Conservation (phyloP, 1,140 invertebrate genomes). For the Nylanderia fulva region DNA sequence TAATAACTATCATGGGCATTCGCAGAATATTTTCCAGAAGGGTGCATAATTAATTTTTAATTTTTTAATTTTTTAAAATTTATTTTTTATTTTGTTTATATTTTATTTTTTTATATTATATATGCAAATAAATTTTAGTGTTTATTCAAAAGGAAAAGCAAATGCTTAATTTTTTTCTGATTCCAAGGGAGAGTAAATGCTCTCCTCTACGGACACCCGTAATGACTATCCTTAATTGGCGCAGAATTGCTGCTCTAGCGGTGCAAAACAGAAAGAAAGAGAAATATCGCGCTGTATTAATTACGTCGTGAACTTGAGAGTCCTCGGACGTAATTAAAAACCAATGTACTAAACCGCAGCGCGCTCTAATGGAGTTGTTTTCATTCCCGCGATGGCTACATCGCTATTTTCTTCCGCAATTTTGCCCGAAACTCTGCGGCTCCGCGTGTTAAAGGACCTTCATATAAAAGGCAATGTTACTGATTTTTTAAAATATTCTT, state of each 20-base stretch:
- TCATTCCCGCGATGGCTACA: neutral
- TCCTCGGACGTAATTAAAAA: slow-evolving; percentile 46
- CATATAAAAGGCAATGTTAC: neutral
- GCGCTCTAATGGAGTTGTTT: slow-evolving; percentile 31
- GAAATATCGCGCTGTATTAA: neutral
- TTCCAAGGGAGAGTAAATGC: too few species aligned
- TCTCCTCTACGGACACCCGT: too few species aligned
- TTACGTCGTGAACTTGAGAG: too few species aligned
- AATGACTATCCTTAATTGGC: slow-evolving; percentile 51
- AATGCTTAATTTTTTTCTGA: too few species aligned
- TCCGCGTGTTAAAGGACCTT: too few species aligned
- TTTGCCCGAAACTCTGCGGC: neutral
- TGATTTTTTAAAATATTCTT: neutral
- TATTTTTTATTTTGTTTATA: too few species aligned
- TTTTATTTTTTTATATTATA: too few species aligned
- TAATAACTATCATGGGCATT: slow-evolving; percentile 46
- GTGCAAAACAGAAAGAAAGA: neutral
- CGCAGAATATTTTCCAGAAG: too few species aligned
- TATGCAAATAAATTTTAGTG: too few species aligned
- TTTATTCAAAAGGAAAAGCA: too few species aligned
- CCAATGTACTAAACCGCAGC: slow-evolving; percentile 46
- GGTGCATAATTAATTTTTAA: too few species aligned
- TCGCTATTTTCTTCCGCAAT: neutral
- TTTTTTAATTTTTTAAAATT: too few species aligned
- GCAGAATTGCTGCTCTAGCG: slow-evolving; percentile 18